phyloP scores from a whole-genome alignment of 2,888 invertebrate genomes.

The Pristionchus maxplancki region DNA sequence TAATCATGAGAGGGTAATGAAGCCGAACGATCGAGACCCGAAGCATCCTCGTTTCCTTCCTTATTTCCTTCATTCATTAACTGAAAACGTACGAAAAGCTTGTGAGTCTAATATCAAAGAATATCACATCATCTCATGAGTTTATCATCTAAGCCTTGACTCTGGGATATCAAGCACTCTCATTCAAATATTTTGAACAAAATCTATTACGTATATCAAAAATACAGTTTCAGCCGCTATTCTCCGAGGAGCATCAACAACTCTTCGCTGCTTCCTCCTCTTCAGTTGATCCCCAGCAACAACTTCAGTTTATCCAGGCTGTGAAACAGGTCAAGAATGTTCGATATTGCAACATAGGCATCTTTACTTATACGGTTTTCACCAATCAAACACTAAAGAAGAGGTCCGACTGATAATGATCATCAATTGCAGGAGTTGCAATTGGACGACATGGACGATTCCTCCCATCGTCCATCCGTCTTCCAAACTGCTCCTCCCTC shows the following conservation, averaged over 20 bases:
- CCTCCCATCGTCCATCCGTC: constrained; percentile 23
- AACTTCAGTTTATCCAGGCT: background rate
- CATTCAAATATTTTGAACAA: too few species aligned
- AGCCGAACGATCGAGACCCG: background rate
- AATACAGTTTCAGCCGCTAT: background rate
- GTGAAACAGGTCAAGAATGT: background rate
- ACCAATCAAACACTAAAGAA: background rate
- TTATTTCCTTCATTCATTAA: background rate
- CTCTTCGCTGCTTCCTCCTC: constrained; percentile 37
- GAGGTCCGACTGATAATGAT: too few species aligned
- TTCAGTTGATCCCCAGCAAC: background rate
- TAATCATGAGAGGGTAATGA: constrained; percentile 1
- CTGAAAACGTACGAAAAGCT: too few species aligned
- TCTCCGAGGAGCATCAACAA: constrained; percentile 29
- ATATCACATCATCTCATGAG: too few species aligned
- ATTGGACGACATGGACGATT: background rate
- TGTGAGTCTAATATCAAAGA: too few species aligned
- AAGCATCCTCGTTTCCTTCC: background rate
- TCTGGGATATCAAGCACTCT: too few species aligned
- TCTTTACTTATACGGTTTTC: too few species aligned
- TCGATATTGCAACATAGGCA: background rate
- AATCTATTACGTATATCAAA: too few species aligned
- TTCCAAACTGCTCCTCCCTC: constrained; percentile 10
- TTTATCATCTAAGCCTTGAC: too few species aligned
- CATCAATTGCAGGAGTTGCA: background rate